phyloP scores from a whole-genome alignment of 2,888 invertebrate genomes.

The Tipula unca region DNA sequence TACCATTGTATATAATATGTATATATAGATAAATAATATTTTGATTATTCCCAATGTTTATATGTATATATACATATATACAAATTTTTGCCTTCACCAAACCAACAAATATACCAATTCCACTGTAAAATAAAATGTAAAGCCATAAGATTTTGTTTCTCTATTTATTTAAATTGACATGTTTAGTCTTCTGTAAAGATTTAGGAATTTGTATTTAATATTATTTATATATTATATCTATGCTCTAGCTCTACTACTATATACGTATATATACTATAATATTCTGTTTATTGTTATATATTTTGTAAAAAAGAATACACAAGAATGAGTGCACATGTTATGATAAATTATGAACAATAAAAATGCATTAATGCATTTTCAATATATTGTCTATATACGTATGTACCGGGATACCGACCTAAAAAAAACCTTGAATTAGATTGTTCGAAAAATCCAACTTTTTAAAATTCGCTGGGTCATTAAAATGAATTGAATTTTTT shows the following conservation, averaged over 20 bases:
- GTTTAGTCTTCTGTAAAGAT: conserved; percentile 14
- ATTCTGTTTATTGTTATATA: neutral
- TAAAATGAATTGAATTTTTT: neutral
- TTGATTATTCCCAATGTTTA: neutral
- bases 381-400: neutral
- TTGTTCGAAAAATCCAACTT: neutral
- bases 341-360: neutral
- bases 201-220: neutral
- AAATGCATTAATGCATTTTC: neutral
- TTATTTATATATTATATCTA: neutral
- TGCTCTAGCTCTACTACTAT: neutral
- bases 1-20: neutral
- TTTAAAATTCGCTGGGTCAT: neutral
- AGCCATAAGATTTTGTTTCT: neutral
- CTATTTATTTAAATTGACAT: conserved; percentile 8
- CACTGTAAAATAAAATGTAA: neutral
- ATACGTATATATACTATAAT: neutral
- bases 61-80: too few species aligned
- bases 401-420: neutral
- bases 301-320: neutral
- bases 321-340: neutral
- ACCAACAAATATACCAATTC: neutral
- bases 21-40: neutral
- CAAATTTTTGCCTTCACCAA: neutral
- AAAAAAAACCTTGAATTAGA: neutral